Evolutionary conservation across 2,113 vertebrate genomes (phyloP).

Genomic region (Ailuropoda melanoleuca): DNA sequence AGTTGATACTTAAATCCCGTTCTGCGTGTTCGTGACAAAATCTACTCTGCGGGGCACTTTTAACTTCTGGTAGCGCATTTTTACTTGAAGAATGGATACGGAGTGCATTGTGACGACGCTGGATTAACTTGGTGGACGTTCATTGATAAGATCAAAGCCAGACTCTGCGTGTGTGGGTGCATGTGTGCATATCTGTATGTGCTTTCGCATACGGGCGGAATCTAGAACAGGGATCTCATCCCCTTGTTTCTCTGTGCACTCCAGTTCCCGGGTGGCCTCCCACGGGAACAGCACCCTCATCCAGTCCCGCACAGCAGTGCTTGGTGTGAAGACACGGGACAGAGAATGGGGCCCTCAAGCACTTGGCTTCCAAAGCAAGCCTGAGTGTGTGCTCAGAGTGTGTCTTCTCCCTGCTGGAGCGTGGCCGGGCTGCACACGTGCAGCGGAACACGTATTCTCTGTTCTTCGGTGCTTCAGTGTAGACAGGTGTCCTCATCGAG

Average conservation of each 20-base stretch:
- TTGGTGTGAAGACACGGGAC: not conserved
- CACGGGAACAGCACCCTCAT: not conserved
- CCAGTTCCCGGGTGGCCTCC: not conserved
- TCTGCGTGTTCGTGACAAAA: fast-evolving
- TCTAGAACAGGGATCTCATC: fast-evolving
- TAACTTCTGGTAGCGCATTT: not conserved
- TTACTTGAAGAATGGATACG: not conserved
- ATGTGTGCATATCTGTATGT: fast-evolving
- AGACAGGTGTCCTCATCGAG: fast-evolving
- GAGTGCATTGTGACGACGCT: not conserved
- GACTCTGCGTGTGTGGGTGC: fast-evolving
- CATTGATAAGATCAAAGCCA: not conserved
- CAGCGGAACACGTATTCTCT: not conserved
- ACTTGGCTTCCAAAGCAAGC: not conserved
- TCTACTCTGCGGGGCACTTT: not conserved
- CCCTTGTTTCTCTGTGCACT: not conserved
- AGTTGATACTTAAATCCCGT: not conserved
- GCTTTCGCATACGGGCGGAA: not conserved
- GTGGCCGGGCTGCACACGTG: not conserved
- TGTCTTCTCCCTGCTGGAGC: not conserved
- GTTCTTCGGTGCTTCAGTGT: not conserved
- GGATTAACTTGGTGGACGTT: not conserved
- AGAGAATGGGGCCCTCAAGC: not conserved
- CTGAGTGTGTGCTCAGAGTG: not conserved
- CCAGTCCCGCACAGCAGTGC: not conserved